Conservation (phyloP, 2,797 vertebrate genomes). For the Pantherophis vulpinus region DNA sequence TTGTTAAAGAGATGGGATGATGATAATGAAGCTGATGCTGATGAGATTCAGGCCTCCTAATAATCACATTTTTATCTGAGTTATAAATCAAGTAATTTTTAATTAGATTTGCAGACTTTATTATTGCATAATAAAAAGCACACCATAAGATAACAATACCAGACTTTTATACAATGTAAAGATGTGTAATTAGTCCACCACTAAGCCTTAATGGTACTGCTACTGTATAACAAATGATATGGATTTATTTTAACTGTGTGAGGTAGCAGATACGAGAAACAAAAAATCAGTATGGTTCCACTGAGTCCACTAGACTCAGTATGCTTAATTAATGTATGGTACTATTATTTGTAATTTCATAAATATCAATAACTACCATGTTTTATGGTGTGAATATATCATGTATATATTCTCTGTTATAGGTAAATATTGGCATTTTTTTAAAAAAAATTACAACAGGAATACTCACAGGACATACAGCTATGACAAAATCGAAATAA, state of each 20-base stretch:
- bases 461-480: background rate
- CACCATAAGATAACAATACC: background rate
- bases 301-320: background rate
- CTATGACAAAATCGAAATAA: background rate
- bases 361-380: background rate
- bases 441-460: background rate
- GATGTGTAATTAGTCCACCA: background rate
- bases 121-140: background rate
- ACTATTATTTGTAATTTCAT: slow-evolving; percentile 31
- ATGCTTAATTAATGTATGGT: background rate
- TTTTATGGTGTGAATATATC: background rate
- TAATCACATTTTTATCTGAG: background rate
- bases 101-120: background rate
- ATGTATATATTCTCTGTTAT: background rate
- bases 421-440: background rate
- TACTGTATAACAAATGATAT: slow-evolving; percentile 1
- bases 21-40: background rate
- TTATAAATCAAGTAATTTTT: background rate
- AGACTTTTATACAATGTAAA: background rate
- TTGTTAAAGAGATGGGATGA: background rate
- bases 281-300: background rate
- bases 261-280: background rate
- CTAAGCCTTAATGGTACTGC: background rate
- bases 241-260: background rate
- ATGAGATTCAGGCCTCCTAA: background rate